phyloP scores from a whole-genome alignment of 2,888 invertebrate species.

The Drosophila subquinaria region DNA sequence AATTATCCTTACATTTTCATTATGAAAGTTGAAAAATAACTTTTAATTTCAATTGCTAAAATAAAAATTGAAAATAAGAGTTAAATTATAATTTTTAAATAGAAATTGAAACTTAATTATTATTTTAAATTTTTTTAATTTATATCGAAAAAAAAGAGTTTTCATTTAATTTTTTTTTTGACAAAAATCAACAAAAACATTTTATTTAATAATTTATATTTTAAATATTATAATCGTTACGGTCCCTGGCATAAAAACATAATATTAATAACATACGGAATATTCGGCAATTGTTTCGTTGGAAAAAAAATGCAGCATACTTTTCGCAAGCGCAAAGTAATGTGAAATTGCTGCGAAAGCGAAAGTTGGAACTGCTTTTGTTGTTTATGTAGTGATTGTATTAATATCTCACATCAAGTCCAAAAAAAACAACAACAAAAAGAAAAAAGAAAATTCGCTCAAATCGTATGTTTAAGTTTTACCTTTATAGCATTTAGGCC shows the following conservation, averaged over 20 bases:
- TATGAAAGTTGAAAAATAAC: no score
- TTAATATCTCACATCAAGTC: constrained; percentile 55
- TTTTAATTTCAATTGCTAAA: no score
- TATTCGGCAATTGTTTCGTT: constrained; percentile 1
- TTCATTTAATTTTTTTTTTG: no score
- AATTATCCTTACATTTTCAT: no score
- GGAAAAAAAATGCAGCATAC: constrained; percentile 8
- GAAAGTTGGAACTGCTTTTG: constrained; percentile 13
- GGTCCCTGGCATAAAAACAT: constrained; percentile 22
- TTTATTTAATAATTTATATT: no score
- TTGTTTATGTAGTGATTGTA: constrained; percentile 14
- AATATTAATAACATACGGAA: neutral
- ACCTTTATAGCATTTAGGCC: constrained; percentile 51
- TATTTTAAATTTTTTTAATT: no score
- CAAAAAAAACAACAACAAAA: constrained; percentile 24
- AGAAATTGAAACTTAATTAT: no score
- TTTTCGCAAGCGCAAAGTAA: neutral
- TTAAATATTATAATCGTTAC: no score
- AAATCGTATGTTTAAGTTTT: constrained; percentile 70
- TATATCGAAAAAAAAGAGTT: no score
- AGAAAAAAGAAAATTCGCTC: constrained; percentile 54
- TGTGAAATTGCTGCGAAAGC: neutral
- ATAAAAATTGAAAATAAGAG: no score
- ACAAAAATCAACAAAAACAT: no score
- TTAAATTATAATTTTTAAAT: no score